Base-by-base conservation (phyloP, 2,797 vertebrate genomes). In the Coregonus suidteri region DNA sequence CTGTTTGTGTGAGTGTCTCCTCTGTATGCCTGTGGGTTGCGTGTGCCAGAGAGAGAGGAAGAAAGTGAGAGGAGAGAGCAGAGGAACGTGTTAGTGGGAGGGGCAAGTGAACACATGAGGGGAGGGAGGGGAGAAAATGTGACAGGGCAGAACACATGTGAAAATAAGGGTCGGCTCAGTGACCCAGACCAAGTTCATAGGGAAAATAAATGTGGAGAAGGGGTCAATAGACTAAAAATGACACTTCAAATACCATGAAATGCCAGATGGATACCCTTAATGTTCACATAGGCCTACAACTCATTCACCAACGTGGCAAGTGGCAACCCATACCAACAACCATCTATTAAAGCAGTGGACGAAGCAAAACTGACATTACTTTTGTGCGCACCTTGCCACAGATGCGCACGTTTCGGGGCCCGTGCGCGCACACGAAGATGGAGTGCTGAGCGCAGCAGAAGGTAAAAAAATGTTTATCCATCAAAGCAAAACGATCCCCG, bases 71-170 rank as follows among this genome's bases (percentile, higher is more conserved):
- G 62, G 77, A 74, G 75, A 81, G 70, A 79, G 71, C 20, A 65
- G 81, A 65, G 69, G 78, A 82, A 78, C 80, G 76, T 47, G 54
- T 76, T 72, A 81, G 77, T 41, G 73, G 76, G 75, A 78, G 77
- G 77, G 78, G 67, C 37, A 54, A 37, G 74, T 52, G 77, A 67
- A 80, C 77, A 78, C 51, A 56, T 54, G 64, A 70, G 81, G 81
- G 86, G 80, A 73, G 81, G n/a, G 79, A 82, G 85, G 80, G 74
- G 84, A 85, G 87, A 84, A 86, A 88, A 89, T 86, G 89, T 89
- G 88, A 91, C 75, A 76, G 80, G 78, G 79, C 81, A 76, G 83
- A 74, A 84, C 86, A 92, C 37, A 87, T 91, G 90, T 88, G 83
- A 81, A 79, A 80, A 87, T 18, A 77, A 73, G 34, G 35, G 52